These are phyloP conservation scores for Diorhabda elongata DNA, from an alignment of 1,140 invertebrate genomes.

Conservation along the genomic window DNA sequence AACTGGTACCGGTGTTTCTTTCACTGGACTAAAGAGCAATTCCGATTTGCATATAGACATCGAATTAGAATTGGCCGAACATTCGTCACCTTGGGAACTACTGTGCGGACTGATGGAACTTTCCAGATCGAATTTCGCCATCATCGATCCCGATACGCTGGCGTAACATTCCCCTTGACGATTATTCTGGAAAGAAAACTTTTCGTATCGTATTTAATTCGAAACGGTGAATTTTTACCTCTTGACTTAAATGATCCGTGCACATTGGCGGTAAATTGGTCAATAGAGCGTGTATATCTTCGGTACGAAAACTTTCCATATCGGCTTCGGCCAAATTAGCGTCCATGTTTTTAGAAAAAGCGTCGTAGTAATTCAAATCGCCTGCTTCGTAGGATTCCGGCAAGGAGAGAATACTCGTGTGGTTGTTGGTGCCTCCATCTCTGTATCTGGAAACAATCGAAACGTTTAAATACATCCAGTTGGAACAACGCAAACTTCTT, in stretches of 20 bases:
- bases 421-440: conserved; percentile 67
- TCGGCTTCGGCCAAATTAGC: conserved; percentile 90
- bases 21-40: conserved; percentile 84
- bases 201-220: neutral
- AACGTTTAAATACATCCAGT: neutral
- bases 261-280: conserved; percentile 70
- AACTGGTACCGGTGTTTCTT: conserved; percentile 66
- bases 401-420: conserved; percentile 75
- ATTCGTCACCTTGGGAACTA: conserved; percentile 72
- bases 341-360: conserved; percentile 80
- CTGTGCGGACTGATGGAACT: conserved; percentile 67
- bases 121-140: conserved; percentile 75
- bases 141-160: conserved; percentile 73
- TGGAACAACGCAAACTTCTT: too few species aligned
- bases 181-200: conserved; percentile 48
- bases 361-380: conserved; percentile 76
- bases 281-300: conserved; percentile 84
- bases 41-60: conserved; percentile 88
- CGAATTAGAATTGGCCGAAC: conserved; percentile 65
- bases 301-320: conserved; percentile 88
- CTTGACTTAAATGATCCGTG: conserved; percentile 50
- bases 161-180: conserved; percentile 76
- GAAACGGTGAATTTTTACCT: conserved; percentile 36
- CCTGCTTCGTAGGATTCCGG: conserved; percentile 72
- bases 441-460: conserved; percentile 52